A percentile compares a stretch with the other conserved stretches of the same genome.
Conservation (phyloP, 92 coral and sea anemone species). For the Pocillopora meandrina region DNA sequence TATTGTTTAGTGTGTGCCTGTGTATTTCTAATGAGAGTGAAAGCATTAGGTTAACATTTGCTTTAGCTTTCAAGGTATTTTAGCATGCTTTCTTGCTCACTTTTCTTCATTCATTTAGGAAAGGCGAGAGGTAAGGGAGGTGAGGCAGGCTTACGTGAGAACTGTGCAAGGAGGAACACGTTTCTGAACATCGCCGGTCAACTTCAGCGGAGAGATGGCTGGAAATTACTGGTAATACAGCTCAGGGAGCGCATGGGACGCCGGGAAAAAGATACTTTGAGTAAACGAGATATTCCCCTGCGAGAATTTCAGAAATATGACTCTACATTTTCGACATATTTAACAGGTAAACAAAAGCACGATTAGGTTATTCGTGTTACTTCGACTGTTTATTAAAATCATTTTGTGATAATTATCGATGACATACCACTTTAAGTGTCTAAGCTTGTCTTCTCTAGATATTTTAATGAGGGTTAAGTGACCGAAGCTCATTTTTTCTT, state of each 20-base stretch:
- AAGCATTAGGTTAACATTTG: no score
- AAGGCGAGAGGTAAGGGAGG: conserved; percentile 41
- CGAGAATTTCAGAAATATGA: conserved; percentile 67
- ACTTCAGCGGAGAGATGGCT: conserved; percentile 52
- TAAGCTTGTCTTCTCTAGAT: no score
- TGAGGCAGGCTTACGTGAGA: conserved; percentile 29
- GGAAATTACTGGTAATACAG: conserved; percentile 54
- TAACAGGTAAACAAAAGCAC: conserved; percentile 34
- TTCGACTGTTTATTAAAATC: background rate
- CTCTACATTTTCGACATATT: conserved; percentile 47
- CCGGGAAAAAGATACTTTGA: conserved; percentile 19
- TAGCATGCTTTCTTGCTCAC: background rate
- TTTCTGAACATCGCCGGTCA: conserved; percentile 50
- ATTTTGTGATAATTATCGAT: no score
- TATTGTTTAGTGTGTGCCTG: no score
- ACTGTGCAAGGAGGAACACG: conserved; percentile 58
- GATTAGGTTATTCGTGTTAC: background rate
- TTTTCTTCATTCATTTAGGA: conserved; percentile 32
- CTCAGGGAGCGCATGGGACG: conserved; percentile 51
- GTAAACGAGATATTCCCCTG: conserved; percentile 36
- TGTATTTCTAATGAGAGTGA: no score
- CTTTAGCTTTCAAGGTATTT: no score
- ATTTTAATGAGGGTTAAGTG: no score
- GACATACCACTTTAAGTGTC: no score
- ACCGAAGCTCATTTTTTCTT: no score